Conservation (phyloP, 2,888 invertebrate genomes). For the Brachypterus glaber region DNA sequence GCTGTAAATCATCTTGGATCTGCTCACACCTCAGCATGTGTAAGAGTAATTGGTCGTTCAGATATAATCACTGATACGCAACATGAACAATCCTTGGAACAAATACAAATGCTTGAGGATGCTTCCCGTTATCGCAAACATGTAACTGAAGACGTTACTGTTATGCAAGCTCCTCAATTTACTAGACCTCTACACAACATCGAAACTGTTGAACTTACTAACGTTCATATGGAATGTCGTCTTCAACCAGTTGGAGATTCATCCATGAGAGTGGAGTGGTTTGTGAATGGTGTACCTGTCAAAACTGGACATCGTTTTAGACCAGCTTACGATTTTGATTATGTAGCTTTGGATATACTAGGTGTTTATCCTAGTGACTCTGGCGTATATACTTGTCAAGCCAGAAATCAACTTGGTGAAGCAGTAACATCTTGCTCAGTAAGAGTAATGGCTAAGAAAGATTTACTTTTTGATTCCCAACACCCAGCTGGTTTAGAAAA, state of each 20-base stretch:
- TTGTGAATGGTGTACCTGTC: constrained; percentile 86
- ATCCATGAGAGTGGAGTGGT: constrained; percentile 93
- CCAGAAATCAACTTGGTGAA: constrained; percentile 89
- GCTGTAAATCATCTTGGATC: constrained; percentile 91
- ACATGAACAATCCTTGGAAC: constrained; percentile 84
- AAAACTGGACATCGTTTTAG: constrained; percentile 90
- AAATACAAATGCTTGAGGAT: constrained; percentile 85
- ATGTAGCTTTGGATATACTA: constrained; percentile 89
- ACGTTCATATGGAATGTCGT: constrained; percentile 86
- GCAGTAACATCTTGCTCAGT: constrained; percentile 88
- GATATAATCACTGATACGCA: constrained; percentile 82
- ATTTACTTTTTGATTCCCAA: constrained; percentile 78
- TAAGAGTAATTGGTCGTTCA: constrained; percentile 72
- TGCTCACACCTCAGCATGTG: constrained; percentile 84
- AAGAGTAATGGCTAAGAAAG: constrained; percentile 80
- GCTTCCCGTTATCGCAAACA: constrained; percentile 60
- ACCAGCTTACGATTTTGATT: constrained; percentile 94
- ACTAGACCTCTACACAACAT: constrained; percentile 80
- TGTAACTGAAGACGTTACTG: constrained; percentile 69
- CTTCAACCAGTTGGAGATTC: constrained; percentile 84
- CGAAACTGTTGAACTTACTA: constrained; percentile 82
- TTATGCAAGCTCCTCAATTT: constrained; percentile 80
- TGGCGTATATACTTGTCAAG: constrained; percentile 91
- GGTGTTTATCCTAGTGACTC: constrained; percentile 97
- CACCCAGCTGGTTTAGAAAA: constrained; percentile 87